Evolutionary conservation across 53 echinoderm and acorn worm genomes (phyloP).

Genomic region (Echinometra lucunter): DNA sequence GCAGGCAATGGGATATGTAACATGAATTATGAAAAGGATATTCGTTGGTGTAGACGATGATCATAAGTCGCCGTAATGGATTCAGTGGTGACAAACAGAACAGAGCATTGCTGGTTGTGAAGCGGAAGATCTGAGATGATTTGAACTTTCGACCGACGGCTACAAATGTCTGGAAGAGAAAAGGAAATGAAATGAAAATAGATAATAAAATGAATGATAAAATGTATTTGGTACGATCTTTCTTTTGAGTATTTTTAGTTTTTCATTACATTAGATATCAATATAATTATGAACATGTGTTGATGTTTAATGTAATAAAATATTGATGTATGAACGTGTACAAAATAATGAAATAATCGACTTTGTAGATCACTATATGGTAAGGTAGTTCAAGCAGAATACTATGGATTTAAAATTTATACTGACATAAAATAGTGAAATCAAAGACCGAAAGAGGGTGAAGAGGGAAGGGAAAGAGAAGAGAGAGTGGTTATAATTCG

Average conservation of each 20-base stretch:
- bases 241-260: too few relatives aligned
- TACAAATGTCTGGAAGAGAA: conserved; percentile 80
- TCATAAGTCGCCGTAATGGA: conserved; percentile 77
- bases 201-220: too few relatives aligned
- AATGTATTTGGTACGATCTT: too few relatives aligned
- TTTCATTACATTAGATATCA: not conserved
- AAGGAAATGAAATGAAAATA: not conserved
- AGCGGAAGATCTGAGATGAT: conserved; percentile 83
- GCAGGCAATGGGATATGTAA: too few relatives aligned
- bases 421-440: not conserved
- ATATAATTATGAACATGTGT: not conserved
- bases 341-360: too few relatives aligned
- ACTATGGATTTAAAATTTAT: not conserved
- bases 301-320: too few relatives aligned
- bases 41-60: conserved; percentile 83
- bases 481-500: not conserved
- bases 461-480: not conserved
- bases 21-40: conserved; percentile 99
- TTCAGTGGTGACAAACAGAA: conserved; percentile 84
- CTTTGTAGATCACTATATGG: too few relatives aligned
- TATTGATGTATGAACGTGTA: too few relatives aligned
- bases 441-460: not conserved
- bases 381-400: too few relatives aligned
- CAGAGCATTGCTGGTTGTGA: conserved; percentile 73
- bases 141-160: conserved; percentile 85